Conservation (phyloP, 2,797 vertebrate species). For the Myiotriccus ornatus region DNA sequence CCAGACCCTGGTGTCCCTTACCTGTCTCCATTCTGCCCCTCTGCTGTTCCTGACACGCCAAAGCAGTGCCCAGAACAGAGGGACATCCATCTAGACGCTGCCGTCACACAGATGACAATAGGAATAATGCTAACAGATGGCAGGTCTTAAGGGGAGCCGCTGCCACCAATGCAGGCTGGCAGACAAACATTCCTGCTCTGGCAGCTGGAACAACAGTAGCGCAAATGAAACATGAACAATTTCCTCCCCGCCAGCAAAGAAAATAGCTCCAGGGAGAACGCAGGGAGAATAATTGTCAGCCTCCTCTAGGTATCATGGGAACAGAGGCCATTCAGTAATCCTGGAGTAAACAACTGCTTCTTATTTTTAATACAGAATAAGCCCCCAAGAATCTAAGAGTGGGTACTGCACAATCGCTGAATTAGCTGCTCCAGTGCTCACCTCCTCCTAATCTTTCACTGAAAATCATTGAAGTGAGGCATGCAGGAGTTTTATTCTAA, state of each 20-base stretch:
- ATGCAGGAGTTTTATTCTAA: not conserved
- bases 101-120: not conserved
- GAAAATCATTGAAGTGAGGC: constrained; percentile 24
- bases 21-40: not conserved
- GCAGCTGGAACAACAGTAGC: constrained; percentile 41
- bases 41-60: not conserved
- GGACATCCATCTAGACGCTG: not conserved
- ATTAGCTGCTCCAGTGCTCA: not conserved
- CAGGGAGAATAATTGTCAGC: constrained; percentile 25
- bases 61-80: not conserved
- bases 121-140: constrained; percentile 29
- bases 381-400: not conserved
- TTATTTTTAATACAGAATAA: constrained; percentile 41
- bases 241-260: constrained; percentile 51
- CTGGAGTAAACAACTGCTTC: not conserved
- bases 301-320: constrained; percentile 26
- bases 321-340: constrained; percentile 22
- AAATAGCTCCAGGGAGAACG: constrained; percentile 42
- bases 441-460: not conserved
- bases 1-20: not conserved
- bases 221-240: constrained; percentile 35
- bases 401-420: not conserved
- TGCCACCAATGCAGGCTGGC: constrained; percentile 14
- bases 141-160: constrained; percentile 3
- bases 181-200: constrained; percentile 10